Evolutionary conservation across 1,140 invertebrate species (phyloP).

Genomic region (Oscheius sp.): DNA sequence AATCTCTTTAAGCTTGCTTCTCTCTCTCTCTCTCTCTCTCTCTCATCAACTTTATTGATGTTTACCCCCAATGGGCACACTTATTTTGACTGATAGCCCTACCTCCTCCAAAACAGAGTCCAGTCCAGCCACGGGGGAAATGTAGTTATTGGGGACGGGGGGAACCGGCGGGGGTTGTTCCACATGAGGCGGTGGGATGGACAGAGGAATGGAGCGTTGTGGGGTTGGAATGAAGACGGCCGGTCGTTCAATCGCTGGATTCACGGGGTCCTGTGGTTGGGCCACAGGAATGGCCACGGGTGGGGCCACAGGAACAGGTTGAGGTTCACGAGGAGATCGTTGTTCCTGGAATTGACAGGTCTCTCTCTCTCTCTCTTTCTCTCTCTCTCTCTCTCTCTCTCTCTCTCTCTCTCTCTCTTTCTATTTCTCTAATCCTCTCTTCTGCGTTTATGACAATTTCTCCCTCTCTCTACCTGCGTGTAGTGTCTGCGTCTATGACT

Average conservation of each 20-base stretch:
- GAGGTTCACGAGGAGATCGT: too few relatives aligned
- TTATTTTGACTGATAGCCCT: neutral
- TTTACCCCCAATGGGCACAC: too few relatives aligned
- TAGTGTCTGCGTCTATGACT: too few relatives aligned
- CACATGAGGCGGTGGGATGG: conserved; percentile 5
- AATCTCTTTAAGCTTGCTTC: neutral
- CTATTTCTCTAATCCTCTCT: too few relatives aligned
- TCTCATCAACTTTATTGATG: too few relatives aligned
- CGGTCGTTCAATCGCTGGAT: neutral
- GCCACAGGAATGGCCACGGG: neutral
- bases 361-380: too few relatives aligned
- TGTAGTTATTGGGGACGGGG: conserved; percentile 22
- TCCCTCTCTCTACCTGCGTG: too few relatives aligned
- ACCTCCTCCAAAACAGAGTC: conserved; percentile 42
- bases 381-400: too few relatives aligned
- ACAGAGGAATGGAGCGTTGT: neutral
- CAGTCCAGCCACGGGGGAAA: conserved; percentile 33
- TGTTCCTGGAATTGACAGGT: too few relatives aligned
- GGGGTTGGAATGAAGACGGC: conserved; percentile 1
- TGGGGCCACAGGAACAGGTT: too few relatives aligned
- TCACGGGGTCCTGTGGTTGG: neutral
- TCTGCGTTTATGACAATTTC: too few relatives aligned
- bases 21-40: conserved; percentile 20
- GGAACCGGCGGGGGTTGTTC: conserved; percentile 32
- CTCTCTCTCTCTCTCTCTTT: too few relatives aligned